Evolutionary conservation across 1,140 invertebrate species (phyloP).

Genomic region (Phocides pigmalion): DNA sequence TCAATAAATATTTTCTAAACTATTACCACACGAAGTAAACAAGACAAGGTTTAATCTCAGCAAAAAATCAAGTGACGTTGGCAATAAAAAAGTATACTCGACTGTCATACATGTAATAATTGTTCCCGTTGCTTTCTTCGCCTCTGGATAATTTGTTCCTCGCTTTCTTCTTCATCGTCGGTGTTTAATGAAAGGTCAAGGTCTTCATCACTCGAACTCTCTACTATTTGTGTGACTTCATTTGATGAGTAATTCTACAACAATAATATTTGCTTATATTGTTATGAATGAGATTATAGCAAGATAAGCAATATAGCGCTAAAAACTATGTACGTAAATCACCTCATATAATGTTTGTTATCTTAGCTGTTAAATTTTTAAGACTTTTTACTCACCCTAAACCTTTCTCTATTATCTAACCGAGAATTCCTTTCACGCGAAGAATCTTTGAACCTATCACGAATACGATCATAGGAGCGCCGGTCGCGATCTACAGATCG

Average conservation of each 20-base stretch:
- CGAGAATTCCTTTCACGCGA: constrained; percentile 57
- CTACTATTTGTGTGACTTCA: constrained; percentile 86
- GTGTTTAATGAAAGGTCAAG: constrained; percentile 90
- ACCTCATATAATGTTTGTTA: background rate
- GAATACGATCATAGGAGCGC: constrained; percentile 58
- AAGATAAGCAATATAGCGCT: background rate
- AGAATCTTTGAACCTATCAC: constrained; percentile 52
- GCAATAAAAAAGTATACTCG: background rate
- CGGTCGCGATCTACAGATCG: constrained; percentile 47
- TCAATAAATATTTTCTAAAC: constrained; percentile 10
- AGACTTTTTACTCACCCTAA: constrained; percentile 65
- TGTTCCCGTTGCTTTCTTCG: constrained; percentile 95
- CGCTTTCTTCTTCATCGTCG: constrained; percentile 96
- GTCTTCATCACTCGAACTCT: constrained; percentile 85
- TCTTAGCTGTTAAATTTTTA: background rate
- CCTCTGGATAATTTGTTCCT: constrained; percentile 96
- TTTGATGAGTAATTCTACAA: constrained; percentile 92
- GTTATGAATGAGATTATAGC: background rate
- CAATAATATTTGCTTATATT: constrained; percentile 28
- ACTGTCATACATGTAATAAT: constrained; percentile 89
- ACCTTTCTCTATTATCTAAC: constrained; percentile 44
- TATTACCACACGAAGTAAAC: too few relatives aligned
- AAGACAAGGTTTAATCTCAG: too few relatives aligned
- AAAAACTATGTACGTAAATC: too few relatives aligned
- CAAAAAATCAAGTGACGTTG: too few relatives aligned